Evolutionary conservation across 2,888 invertebrate species (phyloP), one percentile per base, ranked within the genome.

Genomic region (Girardia tigrina): DNA sequence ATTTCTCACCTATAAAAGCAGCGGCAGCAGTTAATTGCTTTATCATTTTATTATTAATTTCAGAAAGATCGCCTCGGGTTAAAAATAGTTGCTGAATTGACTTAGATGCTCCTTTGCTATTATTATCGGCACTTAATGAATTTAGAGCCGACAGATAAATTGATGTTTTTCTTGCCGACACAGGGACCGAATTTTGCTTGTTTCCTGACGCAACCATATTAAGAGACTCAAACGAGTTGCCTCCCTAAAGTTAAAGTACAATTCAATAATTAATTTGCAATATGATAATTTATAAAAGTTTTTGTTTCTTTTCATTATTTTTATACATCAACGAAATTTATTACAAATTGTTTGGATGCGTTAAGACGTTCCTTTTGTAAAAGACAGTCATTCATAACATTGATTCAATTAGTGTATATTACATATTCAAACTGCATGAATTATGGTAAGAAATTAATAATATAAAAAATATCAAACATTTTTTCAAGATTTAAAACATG

Each of bases 21-120:
- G 56, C 56, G n/a, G 56, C 56, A 56, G 56, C 56, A 4, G 56
- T 56, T 56, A 56, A 56, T 56, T 56, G 56, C n/a, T 56, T 56
- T 56, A 56, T 56, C 56, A 56, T 56, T 56, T 56, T 56, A n/a
- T 56, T 56, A n/a, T 56, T 56, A 23, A 56, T 56, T 4, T 56
- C 56, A n/a, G 56, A 56, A 23, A 56, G 56, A n/a, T 56, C 56
- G 4, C 56, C 56, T 16, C 56, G 56, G 23, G 56, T 56, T 56
- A 56, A 16, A n/a, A 56, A 56, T 56, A 56, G n/a, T 56, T 56
- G 56, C n/a, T 56, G 56, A 56, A 56, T 56, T 12, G 56, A 56
- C 56, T 56, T 56, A 6, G 56, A 56, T 8, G 56, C 56, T n/a
- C 56, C 56, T 56, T 56, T 56, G n/a, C n/a, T 56, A n/a, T 16